Evolutionary conservation across 2,113 vertebrate species (phyloP).

Genomic region (Limanda limanda): DNA sequence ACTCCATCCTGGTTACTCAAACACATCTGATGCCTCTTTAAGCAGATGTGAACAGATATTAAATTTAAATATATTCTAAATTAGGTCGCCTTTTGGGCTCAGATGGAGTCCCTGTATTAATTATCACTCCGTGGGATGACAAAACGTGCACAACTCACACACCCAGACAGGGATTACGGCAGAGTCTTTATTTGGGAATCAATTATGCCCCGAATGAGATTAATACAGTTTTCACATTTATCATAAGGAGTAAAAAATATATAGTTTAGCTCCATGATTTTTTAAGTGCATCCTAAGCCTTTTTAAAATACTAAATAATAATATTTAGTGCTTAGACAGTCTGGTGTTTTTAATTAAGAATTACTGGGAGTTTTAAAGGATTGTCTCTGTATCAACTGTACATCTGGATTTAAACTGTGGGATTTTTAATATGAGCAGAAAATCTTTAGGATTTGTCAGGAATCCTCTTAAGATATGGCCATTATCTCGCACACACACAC

Average conservation of each 20-base stretch:
- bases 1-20: not conserved
- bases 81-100: constrained; percentile 22
- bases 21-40: constrained; percentile 22
- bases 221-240: constrained; percentile 17
- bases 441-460: constrained; percentile 48
- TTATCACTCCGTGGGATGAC: constrained; percentile 22
- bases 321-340: not conserved
- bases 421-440: constrained; percentile 36
- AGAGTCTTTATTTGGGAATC: constrained; percentile 40
- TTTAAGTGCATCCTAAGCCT: not conserved
- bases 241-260: constrained; percentile 4
- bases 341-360: not conserved
- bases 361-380: constrained; percentile 37
- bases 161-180: constrained; percentile 36
- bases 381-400: constrained; percentile 16
- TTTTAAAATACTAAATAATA: constrained; percentile 10
- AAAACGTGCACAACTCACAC: constrained; percentile 20
- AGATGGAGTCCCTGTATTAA: constrained; percentile 33
- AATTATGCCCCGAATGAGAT: constrained; percentile 22
- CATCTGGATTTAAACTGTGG: constrained; percentile 27
- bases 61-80: constrained; percentile 62
- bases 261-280: not conserved
- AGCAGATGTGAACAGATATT: constrained; percentile 44
- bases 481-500: constrained; percentile 46
- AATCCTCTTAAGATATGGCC: constrained; percentile 68